Base-by-base conservation (phyloP, 2,888 invertebrate species). In the Onchidella celtica region DNA sequence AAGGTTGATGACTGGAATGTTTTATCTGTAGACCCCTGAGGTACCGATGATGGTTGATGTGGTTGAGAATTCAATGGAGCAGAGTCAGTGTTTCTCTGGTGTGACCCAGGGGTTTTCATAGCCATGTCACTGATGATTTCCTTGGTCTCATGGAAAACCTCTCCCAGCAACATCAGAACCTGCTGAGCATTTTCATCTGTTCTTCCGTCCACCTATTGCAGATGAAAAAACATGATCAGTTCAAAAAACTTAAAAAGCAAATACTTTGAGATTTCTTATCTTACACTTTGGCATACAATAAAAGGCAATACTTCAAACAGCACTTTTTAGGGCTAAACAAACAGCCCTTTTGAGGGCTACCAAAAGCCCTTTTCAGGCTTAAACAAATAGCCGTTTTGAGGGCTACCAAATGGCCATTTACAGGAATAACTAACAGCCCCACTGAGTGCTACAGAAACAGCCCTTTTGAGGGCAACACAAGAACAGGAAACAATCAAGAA, bases 141-240 rank as follows among this genome's bases (percentile, higher is more conserved):
- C 36, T 81, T 69, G 21, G 84, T 72, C 47, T 84, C 81, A 17
- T 81, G 84, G 27, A 81, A 79, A 2, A 75, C 75, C 24, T 81
- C 68, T 2, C 81, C 78, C 40, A 84, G 24, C 74, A 84, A 59
- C 27, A 55, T 32, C 38, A 79, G 24, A 4, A 84, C 65, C 40
- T 81, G 66, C 36, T 72, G 78, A 21, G 76, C 27, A 24, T 34
- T 40, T 29, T 76, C 83, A 34, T 72, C 80, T 32, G 70, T 66
- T 29, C 68, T 75, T n/a, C 72, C 80, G 47, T 80, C 73, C 32
- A 74, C 74, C 72, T 83, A 65, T 29, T 24, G 3, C 9, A 47
- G 9, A 40, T 9, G 47, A 4, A 57, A 21, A 75, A 70, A 70
- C 32, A 55, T 17, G 24, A 4, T 47, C 11, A 14, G 36, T 11